Evolutionary conservation across 2,888 invertebrate species (phyloP), one percentile per base, ranked within the genome.

Genomic region (Polydrusus pterygomalis): DNA sequence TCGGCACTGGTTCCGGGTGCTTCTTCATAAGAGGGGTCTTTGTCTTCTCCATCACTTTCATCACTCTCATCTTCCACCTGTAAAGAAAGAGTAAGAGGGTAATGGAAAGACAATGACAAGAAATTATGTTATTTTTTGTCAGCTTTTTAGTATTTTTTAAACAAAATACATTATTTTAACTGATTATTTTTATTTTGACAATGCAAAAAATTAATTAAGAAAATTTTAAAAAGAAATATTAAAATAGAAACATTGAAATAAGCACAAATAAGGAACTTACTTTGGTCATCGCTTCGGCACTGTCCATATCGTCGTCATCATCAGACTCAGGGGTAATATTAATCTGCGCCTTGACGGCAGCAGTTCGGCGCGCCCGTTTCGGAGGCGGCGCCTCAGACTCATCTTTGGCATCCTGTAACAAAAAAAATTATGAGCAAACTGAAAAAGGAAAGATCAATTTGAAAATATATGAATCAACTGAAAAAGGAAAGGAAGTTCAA

Each of bases 1-100:
- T 86, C 86, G 20, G 85, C 85, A 79, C 84, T 85, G 17, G 84
- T 84, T 40, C 86, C 86, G 38, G 85, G 85, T 74, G 84, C 83
- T 69, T 84, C 85, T 51, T 85, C 83, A 79, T 76, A 76, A 43
- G 70, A 68, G 18, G 76, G 76, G 58, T 85, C 85, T 45, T 84
- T 80, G 73, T 80, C 85, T 56, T 83, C 84, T 25, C 80, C 82
- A 76, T 85, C 85, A 74, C 80, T 83, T 56, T 84, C 84, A 25
- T 86, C 86, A 78, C 83, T 85, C 77, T 85, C 84, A 78, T 86
- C 86, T 82, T 87, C 87, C 78, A 84, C 82, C 86, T 87, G 81
- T 18, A 82, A 82, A 49, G 30, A 68, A 78, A 76, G 56, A 77
- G 58, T 72, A 18, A 69, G 43, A 13, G 11, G 38, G n/a, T 17